Evolutionary conservation across 2,888 invertebrate species (phyloP).

Genomic region (Laothoe populi): DNA sequence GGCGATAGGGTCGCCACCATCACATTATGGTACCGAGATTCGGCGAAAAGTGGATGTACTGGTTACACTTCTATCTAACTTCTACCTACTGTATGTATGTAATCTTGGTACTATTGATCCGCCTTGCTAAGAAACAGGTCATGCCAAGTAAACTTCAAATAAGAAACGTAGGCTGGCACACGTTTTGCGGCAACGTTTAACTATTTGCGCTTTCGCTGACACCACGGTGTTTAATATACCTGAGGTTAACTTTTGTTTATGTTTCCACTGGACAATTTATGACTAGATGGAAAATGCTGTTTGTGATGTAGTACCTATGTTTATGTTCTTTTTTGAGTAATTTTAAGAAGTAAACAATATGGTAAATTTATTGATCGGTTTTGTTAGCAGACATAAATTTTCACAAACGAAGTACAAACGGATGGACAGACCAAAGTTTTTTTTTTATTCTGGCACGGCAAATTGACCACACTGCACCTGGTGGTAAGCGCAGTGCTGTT

Average conservation of each 20-base stretch:
- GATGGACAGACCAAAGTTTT: no score
- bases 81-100: no score
- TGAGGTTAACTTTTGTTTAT: constrained; percentile 17
- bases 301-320: not conserved
- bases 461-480: no score
- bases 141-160: constrained; percentile 6
- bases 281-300: not conserved
- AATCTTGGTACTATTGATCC: not conserved
- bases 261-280: constrained; percentile 22
- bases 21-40: no score
- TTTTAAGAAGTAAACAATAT: not conserved
- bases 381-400: no score
- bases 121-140: not conserved
- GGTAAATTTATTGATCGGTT: no score
- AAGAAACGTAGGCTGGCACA: not conserved
- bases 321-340: not conserved
- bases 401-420: no score
- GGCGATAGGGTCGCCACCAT: no score
- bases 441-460: no score
- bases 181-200: constrained; percentile 29
- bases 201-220: constrained; percentile 30
- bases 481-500: no score
- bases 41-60: no score
- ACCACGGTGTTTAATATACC: constrained; percentile 8
- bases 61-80: no score